phyloP scores from a whole-genome alignment of 2,888 invertebrate species.

The Drosophila fungiperda region DNA sequence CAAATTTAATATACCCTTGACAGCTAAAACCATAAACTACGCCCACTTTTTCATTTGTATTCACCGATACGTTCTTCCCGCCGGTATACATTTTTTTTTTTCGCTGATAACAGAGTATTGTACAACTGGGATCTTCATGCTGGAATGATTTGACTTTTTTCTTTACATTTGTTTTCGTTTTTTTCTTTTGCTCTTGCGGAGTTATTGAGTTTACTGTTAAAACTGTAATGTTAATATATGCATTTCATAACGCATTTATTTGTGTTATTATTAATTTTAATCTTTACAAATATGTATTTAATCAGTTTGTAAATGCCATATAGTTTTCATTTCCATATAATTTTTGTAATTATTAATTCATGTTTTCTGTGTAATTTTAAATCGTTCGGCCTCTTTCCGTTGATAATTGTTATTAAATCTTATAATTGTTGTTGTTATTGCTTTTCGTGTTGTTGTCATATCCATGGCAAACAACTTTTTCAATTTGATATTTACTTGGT shows the following conservation, averaged over 20 bases:
- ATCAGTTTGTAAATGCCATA: background rate
- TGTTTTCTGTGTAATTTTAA: conserved; percentile 20
- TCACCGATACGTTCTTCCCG: conserved; percentile 1
- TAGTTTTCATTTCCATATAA: background rate
- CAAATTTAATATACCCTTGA: conserved; percentile 1
- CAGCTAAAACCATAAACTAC: background rate
- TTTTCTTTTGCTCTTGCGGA: conserved; percentile 38
- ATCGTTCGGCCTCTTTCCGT: conserved; percentile 43
- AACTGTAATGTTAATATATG: conserved; percentile 25
- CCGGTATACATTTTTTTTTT: background rate
- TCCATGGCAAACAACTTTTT: conserved; percentile 73
- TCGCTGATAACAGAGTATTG: conserved; percentile 5
- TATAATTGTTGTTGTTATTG: conserved; percentile 39
- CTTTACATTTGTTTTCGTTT: conserved; percentile 29
- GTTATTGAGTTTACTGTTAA: conserved; percentile 34
- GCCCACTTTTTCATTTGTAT: background rate
- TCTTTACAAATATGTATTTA: conserved; percentile 8
- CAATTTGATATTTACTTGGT: conserved; percentile 27
- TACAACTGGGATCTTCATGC: background rate
- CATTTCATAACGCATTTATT: background rate
- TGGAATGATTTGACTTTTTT: conserved; percentile 21
- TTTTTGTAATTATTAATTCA: background rate
- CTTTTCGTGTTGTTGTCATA: conserved; percentile 35
- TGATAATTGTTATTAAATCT: conserved; percentile 68
- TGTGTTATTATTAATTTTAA: conserved; percentile 2